Evolutionary conservation across 2,113 vertebrate species (phyloP).

Genomic region (Pseudorhombus dupliciocellatus): DNA sequence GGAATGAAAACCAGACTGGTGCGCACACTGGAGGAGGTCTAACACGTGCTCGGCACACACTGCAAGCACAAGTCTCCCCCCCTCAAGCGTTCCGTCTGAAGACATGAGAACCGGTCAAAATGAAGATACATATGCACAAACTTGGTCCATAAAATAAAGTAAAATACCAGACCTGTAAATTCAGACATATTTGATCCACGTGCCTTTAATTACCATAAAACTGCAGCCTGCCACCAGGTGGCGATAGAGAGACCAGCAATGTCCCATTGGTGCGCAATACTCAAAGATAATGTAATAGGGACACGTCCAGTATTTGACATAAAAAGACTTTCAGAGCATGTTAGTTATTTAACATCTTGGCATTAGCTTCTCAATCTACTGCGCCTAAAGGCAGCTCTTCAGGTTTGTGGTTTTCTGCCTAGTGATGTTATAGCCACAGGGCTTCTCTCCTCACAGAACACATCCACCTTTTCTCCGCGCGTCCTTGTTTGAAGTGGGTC

Average conservation of each 20-base stretch:
- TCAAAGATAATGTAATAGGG: too few species aligned
- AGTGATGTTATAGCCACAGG: background rate
- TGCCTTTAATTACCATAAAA: too few species aligned
- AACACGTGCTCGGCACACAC: background rate
- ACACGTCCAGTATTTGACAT: background rate
- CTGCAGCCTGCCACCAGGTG: too few species aligned
- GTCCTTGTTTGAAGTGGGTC: background rate
- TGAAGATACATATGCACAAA: too few species aligned
- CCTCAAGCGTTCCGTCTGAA: too few species aligned
- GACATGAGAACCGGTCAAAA: too few species aligned
- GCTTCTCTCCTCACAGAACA: background rate
- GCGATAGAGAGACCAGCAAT: background rate
- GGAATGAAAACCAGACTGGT: conserved; percentile 1
- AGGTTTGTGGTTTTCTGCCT: background rate
- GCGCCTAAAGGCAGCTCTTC: background rate
- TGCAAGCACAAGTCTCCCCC: too few species aligned
- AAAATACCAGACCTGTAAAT: too few species aligned
- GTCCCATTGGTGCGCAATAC: too few species aligned
- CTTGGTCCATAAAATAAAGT: too few species aligned
- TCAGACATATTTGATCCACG: too few species aligned
- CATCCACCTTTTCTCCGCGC: background rate
- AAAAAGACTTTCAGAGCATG: background rate
- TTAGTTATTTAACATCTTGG: background rate
- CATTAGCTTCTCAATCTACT: background rate
- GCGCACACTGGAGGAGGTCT: background rate